These are phyloP conservation scores for Gymnothorax reevesii DNA, from an alignment of 2,797 vertebrate species.

Conservation along the genomic window DNA sequence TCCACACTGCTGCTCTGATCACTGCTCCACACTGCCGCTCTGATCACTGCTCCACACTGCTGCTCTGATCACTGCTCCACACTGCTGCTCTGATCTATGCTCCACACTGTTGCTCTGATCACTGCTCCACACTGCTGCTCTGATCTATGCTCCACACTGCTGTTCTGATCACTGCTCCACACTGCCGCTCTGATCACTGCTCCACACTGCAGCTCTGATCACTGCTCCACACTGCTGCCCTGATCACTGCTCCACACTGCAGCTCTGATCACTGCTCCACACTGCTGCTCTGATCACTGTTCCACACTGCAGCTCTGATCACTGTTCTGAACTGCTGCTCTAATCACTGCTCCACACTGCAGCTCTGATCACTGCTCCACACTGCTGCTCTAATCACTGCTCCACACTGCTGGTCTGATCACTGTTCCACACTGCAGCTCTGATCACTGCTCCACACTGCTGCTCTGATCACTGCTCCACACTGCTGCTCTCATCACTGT, in stretches of 20 bases:
- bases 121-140: too few species aligned
- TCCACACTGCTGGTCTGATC: neutral
- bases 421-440: too few species aligned
- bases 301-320: neutral
- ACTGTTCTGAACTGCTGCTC: neutral
- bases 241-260: neutral
- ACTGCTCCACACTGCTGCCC: neutral
- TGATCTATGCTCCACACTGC: neutral
- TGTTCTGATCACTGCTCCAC: neutral
- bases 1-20: neutral
- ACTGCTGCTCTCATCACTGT: neutral
- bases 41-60: neutral
- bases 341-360: too few species aligned
- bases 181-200: neutral
- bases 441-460: conserved; percentile 1
- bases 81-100: too few species aligned
- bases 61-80: too few species aligned
- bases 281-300: neutral
- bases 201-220: neutral
- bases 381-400: neutral
- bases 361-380: too few species aligned
- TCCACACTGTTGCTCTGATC: too few species aligned
- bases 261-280: too few species aligned
- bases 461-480: neutral
- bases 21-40: neutral